These are phyloP conservation scores for Glyptemys insculpta DNA, from an alignment of 2,797 vertebrate species.

Conservation along the genomic window DNA sequence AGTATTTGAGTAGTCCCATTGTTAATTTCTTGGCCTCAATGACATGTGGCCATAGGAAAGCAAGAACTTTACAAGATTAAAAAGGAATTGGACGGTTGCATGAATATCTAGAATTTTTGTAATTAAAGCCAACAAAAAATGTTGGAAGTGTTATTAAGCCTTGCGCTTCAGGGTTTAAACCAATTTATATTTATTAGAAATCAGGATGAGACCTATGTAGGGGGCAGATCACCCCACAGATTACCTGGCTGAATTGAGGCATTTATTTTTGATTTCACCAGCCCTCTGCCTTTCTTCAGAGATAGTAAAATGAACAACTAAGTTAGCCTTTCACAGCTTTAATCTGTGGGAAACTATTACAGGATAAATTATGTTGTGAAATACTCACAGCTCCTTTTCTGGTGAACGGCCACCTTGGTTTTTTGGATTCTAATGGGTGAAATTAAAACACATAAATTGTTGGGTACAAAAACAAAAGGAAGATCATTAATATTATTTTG, in stretches of 20 bases:
- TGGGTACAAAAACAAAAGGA: slow-evolving; percentile 9
- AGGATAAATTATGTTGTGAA: not conserved
- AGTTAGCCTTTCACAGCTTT: not conserved
- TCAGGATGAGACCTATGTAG: not conserved
- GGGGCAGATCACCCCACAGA: not conserved
- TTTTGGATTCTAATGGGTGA: slow-evolving; percentile 87
- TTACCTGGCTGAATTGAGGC: not conserved
- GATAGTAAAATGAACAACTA: not conserved
- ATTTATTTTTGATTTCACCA: not conserved
- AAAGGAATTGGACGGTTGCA: not conserved
- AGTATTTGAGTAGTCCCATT: not conserved
- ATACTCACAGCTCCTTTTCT: slow-evolving; percentile 86
- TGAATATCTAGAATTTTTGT: not conserved
- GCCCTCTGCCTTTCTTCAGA: slow-evolving; percentile 22
- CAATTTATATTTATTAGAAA: not conserved
- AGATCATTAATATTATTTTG: not conserved
- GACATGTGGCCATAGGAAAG: not conserved
- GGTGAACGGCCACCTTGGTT: slow-evolving; percentile 91
- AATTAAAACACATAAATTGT: slow-evolving; percentile 56
- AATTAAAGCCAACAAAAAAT: not conserved
- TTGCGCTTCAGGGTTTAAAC: not conserved
- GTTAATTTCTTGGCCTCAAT: not conserved
- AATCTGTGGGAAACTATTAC: not conserved
- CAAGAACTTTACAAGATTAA: not conserved
- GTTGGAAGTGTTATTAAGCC: no score